phyloP scores from a whole-genome alignment of 64 coral and sea anemone species.

The Catalaphyllia jardinei region DNA sequence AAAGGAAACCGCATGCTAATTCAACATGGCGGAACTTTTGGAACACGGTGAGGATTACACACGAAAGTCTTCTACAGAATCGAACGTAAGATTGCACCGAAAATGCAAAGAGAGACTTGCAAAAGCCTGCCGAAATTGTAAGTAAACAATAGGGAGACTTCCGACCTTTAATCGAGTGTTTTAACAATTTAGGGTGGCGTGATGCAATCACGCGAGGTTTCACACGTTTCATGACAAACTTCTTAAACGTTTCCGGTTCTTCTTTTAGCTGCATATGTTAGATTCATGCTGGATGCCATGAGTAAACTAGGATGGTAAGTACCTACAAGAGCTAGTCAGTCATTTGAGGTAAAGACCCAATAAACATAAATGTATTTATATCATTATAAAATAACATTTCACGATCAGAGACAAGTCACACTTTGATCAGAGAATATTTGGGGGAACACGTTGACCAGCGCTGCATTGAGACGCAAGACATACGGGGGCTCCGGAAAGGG shows the following conservation, averaged over 20 bases:
- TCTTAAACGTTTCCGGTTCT: not conserved
- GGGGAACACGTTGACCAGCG: too few relatives aligned
- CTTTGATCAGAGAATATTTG: too few relatives aligned
- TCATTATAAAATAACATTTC: too few relatives aligned
- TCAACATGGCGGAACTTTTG: slow-evolving; percentile 31
- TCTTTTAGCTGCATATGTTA: slow-evolving; percentile 74
- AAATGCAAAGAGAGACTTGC: slow-evolving; percentile 36
- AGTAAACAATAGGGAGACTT: not conserved
- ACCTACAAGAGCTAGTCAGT: not conserved
- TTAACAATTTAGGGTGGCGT: not conserved
- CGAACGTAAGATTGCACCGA: slow-evolving; percentile 15
- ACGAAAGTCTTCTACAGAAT: slow-evolving; percentile 3
- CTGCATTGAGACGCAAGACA: too few relatives aligned
- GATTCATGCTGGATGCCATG: slow-evolving; percentile 80
- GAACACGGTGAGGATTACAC: slow-evolving; percentile 16
- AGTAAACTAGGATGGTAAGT: slow-evolving; percentile 77
- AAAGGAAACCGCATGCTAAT: not conserved
- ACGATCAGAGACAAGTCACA: too few relatives aligned
- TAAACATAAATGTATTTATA: too few relatives aligned
- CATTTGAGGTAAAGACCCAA: too few relatives aligned
- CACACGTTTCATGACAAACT: not conserved
- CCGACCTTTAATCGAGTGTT: not conserved
- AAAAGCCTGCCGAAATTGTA: slow-evolving; percentile 21
- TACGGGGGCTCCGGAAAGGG: too few relatives aligned
- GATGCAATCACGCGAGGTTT: not conserved